Base-by-base conservation (phyloP, 2,888 invertebrate species). In the Campopleginae sp. region DNA sequence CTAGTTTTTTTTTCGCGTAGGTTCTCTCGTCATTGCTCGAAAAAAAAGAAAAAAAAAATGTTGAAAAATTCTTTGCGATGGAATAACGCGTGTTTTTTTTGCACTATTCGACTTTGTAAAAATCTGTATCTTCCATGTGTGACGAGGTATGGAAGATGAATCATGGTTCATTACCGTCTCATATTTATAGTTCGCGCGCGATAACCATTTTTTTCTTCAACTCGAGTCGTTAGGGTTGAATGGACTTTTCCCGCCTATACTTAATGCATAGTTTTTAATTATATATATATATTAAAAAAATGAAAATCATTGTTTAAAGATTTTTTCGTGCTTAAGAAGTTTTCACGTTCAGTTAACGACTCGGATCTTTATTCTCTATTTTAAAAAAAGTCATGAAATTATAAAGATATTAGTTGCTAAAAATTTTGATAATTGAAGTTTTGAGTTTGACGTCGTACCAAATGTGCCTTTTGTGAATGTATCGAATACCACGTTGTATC, bases 381-480 rank as follows among this genome's bases (percentile, higher is more conserved):
- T n/a, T n/a, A n/a, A 1, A 8, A 74, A 33, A 77, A 61, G 2
- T 3, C 61, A 38, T 19, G 51, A 72, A 78, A 63, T 74, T 72
- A 68, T 66, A 17, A 38, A 74, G 61, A 31, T 27, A 14, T 70
- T 42, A 58, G 33, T 19, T 48, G 63, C n/a, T 38, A 58, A 65
- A 38, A 68, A 48, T 75, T 63, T 84, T 66, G 19, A 19, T 80
- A 33, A 58, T 65, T 27, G 42, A 38, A 70, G 63, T 65, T 72
- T 51, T 19, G 63, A 75, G 61, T 77, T 72, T 70, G 54, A 76
- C 46, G 23, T 48, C 31, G 51, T 48, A 79, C 65, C 71, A 31
- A 79, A 83, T 65, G 46, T 82, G 72, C 76, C 27, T 77, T 71
- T 70, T 17, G 54, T 70, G 3, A 54, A 82, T 10, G n/a, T 23